These are phyloP conservation scores for Archips xylosteana DNA, from an alignment of 2,888 invertebrate genomes.

Conservation along the genomic window DNA sequence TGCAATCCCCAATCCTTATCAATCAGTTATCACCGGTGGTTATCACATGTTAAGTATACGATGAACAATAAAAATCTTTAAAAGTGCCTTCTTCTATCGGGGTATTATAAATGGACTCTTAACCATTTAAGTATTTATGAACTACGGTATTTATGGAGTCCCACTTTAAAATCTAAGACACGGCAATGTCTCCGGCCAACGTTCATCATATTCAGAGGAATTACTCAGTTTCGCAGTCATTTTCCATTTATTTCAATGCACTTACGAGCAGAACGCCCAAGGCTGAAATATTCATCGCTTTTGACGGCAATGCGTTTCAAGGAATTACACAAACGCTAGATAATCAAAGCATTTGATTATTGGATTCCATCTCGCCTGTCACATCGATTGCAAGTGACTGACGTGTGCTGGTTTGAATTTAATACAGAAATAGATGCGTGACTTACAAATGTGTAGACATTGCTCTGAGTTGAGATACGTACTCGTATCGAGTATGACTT, in stretches of 20 bases:
- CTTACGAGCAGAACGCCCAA: constrained; percentile 1
- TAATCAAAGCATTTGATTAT: constrained; percentile 34
- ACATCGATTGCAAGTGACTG: constrained; percentile 41
- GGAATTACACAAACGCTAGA: constrained; percentile 25
- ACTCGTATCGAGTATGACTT: too few relatives aligned
- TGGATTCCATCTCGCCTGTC: constrained; percentile 40
- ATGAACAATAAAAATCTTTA: too few relatives aligned
- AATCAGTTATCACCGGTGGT: too few relatives aligned
- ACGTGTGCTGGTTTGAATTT: constrained; percentile 6
- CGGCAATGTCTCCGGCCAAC: too few relatives aligned
- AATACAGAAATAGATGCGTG: constrained; percentile 19
- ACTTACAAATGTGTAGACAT: not conserved
- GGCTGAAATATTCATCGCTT: constrained; percentile 13
- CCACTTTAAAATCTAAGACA: not conserved
- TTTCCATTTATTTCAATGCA: constrained; percentile 7
- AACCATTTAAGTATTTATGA: too few relatives aligned
- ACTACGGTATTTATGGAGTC: not conserved
- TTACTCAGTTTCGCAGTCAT: not conserved
- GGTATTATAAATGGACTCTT: too few relatives aligned
- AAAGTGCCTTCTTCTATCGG: too few relatives aligned
- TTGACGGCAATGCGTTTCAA: constrained; percentile 22
- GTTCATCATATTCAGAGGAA: not conserved
- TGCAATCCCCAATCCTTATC: too few relatives aligned
- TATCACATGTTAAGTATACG: too few relatives aligned
- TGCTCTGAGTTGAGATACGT: too few relatives aligned